Base-by-base conservation (phyloP, 2,888 invertebrate species). In the Eurytoma californica region DNA sequence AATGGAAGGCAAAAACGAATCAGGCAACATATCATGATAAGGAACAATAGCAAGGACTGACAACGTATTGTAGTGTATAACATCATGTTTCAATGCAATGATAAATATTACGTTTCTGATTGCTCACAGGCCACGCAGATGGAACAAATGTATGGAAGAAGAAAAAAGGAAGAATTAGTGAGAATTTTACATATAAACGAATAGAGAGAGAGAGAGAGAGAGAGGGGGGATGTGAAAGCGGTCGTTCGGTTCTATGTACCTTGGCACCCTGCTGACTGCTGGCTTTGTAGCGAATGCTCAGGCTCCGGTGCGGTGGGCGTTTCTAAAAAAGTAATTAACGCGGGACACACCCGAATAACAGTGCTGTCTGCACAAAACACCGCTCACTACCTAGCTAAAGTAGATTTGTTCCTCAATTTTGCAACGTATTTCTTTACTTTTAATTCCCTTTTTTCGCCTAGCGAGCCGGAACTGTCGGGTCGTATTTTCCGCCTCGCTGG, bases 241-340 rank as follows among this genome's bases (percentile, higher is more conserved):
- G 63, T 65, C 55, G 75, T 79, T 53, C 65, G 60, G 78, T 82
- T 82, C 69, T 90, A 90, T 39, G 39, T 92, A 92, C 92, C 92
- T 92, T 92, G 86, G 91, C 91, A 90, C 92, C 92, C 87, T 91
- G 92, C 86, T 91, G 91, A 87, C 90, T 91, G 88, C 91, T 88
- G 87, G 91, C 86, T 90, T 91, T 92, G 91, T 90, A 91, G 90
- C 92, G 91, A 88, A 92, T 91, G 90, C 92, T 92, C 91, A 92
- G 90, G 89, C 91, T 91, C 90, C 92, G 90, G 90, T 88, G 88
- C 82, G 91, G 83, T 80, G 91, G 91, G 87, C 91, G 92, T 89
- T 92, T 92, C 92, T 92, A 92, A 89, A 92, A 92, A 87, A 89
- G 86, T 85, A 85, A 85, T 84, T 84, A 85, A 82, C 82, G 61